These are phyloP conservation scores for Conus ventricosus DNA, from an alignment of 1,140 invertebrate genomes.

Conservation along the genomic window DNA sequence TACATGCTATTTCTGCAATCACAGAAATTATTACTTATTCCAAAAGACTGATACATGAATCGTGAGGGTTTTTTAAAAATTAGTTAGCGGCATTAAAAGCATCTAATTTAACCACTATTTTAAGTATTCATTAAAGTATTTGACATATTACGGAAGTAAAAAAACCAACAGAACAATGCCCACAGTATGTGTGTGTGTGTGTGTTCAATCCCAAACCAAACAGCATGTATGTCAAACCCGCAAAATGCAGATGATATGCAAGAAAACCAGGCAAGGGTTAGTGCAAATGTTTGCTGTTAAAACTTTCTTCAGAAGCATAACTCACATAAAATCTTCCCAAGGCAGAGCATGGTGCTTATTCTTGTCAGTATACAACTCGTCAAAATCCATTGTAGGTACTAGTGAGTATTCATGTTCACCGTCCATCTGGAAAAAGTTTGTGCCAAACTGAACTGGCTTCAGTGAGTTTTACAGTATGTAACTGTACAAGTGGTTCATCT, in stretches of 20 bases:
- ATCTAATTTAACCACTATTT: too few species aligned
- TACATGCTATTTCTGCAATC: too few species aligned
- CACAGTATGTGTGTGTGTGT: not conserved
- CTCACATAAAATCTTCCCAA: constrained; percentile 65
- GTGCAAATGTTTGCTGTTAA: not conserved
- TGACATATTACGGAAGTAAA: too few species aligned
- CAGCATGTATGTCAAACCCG: not conserved
- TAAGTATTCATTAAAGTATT: too few species aligned
- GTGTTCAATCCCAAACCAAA: not conserved
- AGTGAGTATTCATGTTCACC: constrained; percentile 51
- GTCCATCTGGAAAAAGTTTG: constrained; percentile 33
- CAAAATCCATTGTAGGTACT: constrained; percentile 56
- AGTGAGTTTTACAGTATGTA: not conserved
- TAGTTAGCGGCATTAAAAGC: too few species aligned
- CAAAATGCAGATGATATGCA: not conserved
- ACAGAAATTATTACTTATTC: too few species aligned
- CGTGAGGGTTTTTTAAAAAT: too few species aligned
- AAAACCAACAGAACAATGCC: too few species aligned
- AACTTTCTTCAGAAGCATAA: constrained; percentile 5
- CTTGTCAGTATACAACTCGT: constrained; percentile 57
- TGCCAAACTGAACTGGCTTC: not conserved
- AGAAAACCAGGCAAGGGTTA: not conserved
- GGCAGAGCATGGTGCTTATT: constrained; percentile 59
- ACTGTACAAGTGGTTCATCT: not conserved
- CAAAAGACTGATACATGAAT: too few species aligned